These are phyloP conservation scores for Capromys pilorides DNA, from an alignment of 2,797 vertebrate genomes.

Conservation along the genomic window DNA sequence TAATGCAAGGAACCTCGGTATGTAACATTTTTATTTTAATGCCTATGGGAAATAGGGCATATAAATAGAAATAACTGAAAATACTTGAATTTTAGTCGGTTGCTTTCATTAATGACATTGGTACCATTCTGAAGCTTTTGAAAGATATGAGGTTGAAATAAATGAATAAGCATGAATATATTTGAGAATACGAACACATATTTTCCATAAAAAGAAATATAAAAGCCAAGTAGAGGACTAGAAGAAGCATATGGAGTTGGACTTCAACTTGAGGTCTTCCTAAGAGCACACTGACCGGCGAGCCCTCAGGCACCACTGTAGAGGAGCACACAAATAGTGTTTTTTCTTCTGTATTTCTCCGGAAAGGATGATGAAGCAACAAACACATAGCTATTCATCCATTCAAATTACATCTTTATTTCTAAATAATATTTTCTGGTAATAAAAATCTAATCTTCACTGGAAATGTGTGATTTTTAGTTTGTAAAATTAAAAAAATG, in stretches of 20 bases:
- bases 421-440: slow-evolving; percentile 28
- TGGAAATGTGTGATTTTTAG: neutral
- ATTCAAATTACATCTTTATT: neutral
- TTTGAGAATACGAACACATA: neutral
- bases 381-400: neutral
- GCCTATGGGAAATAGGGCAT: neutral
- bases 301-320: accelerated
- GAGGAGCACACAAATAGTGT: neutral
- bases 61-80: neutral
- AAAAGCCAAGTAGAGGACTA: neutral
- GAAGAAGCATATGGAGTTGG: neutral
- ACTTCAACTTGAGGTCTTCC: neutral
- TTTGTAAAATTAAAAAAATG: neutral
- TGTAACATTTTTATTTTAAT: slow-evolving; percentile 13
- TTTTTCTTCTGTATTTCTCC: neutral
- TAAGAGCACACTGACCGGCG: neutral
- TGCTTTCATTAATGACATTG: neutral
- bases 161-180: neutral
- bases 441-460: slow-evolving; percentile 6
- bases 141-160: neutral
- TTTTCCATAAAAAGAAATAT: neutral
- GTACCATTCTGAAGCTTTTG: neutral
- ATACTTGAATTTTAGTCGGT: neutral
- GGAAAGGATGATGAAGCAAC: neutral
- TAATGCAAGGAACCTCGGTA: neutral